Conservation (phyloP, 2,113 vertebrate genomes). For the Neotoma lepida region DNA sequence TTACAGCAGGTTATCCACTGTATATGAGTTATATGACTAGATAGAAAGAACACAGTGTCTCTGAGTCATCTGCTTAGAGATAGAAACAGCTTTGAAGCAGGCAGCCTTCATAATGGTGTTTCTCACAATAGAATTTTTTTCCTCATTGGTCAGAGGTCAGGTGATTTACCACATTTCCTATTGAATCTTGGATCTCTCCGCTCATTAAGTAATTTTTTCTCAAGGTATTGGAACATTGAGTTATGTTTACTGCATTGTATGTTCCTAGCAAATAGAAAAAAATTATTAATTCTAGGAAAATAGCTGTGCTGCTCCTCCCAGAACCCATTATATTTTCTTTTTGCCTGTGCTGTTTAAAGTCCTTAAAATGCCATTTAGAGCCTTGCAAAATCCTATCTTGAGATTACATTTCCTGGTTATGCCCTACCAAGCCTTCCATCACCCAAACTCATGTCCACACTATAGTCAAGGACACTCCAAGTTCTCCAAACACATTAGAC, state of each 20-base stretch:
- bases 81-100: slow-evolving; percentile 60
- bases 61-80: slow-evolving; percentile 67
- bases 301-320: slow-evolving; percentile 9
- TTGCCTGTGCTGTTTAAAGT: slow-evolving; percentile 24
- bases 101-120: slow-evolving; percentile 60
- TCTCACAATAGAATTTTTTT: slow-evolving; percentile 43
- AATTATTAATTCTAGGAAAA: slow-evolving; percentile 63
- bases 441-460: not conserved
- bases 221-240: slow-evolving; percentile 37
- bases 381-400: slow-evolving; percentile 28
- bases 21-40: slow-evolving; percentile 70
- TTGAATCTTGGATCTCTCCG: slow-evolving; percentile 62
- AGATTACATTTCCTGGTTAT: slow-evolving; percentile 35
- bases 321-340: slow-evolving; percentile 60
- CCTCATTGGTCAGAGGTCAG: slow-evolving; percentile 27
- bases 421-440: not conserved
- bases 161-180: slow-evolving; percentile 61
- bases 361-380: slow-evolving; percentile 59
- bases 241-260: slow-evolving; percentile 55
- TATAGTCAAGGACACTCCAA: not conserved
- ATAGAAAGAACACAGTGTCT: slow-evolving; percentile 70
- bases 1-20: slow-evolving; percentile 52
- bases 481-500: slow-evolving; percentile 13
- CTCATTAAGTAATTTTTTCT: slow-evolving; percentile 64
- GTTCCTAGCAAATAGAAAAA: slow-evolving; percentile 51